Percentiles rank a stretch among this genome's conserved stretches.
Conservation (phyloP, 2,888 invertebrate species). For the Gisinianus flammeolus region DNA sequence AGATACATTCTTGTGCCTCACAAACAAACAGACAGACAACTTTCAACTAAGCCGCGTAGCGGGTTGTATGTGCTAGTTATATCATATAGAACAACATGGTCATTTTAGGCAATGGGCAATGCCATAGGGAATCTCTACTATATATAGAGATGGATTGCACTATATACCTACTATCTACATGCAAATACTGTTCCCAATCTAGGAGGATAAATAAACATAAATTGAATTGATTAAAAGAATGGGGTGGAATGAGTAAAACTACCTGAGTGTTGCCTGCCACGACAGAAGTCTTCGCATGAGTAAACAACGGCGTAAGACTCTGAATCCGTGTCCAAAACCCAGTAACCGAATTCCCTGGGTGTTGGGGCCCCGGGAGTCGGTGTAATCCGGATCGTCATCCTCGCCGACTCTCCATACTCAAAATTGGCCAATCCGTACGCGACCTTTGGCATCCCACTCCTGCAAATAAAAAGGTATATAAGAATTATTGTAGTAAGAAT, state of each 20-base stretch:
- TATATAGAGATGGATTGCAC: too few species aligned
- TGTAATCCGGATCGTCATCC: constrained; percentile 56
- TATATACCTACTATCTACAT: too few species aligned
- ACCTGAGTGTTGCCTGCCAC: constrained; percentile 58
- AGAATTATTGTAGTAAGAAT: too few species aligned
- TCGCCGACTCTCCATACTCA: constrained; percentile 57
- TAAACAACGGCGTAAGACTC: constrained; percentile 59
- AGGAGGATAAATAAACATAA: too few species aligned
- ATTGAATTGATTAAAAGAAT: too few species aligned
- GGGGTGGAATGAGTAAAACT: too few species aligned
- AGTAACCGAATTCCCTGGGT: constrained; percentile 55
- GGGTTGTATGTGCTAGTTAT: background rate
- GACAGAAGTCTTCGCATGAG: constrained; percentile 58
- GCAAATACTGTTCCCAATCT: too few species aligned
- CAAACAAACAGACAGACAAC: too few species aligned
- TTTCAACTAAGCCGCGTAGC: too few species aligned
- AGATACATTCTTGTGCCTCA: too few species aligned
- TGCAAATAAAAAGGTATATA: constrained; percentile 39
- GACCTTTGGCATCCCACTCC: constrained; percentile 59
- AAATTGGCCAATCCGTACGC: constrained; percentile 58
- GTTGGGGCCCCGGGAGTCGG: constrained; percentile 51
- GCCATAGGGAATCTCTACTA: background rate
- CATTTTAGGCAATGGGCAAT: background rate
- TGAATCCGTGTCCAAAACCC: constrained; percentile 58
- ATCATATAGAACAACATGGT: background rate